These are phyloP conservation scores for Ceratina australensis DNA, from an alignment of 1,140 invertebrate species.

Conservation along the genomic window DNA sequence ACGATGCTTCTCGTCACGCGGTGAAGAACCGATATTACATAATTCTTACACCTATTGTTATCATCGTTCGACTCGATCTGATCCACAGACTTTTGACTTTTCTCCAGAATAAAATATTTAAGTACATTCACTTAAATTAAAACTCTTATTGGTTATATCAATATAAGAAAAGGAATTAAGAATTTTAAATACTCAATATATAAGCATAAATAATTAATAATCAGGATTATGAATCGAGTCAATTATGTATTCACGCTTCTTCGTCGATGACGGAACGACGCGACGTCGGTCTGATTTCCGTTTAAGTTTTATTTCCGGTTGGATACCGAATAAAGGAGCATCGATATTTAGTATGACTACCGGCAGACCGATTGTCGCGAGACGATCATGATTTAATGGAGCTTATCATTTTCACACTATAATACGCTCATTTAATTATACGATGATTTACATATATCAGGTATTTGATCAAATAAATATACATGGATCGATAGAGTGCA, in stretches of 20 bases:
- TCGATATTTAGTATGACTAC: constrained; percentile 24
- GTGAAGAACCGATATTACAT: background rate
- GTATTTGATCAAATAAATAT: no score
- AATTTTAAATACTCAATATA: no score
- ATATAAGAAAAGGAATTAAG: no score
- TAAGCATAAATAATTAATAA: no score
- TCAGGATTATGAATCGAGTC: no score
- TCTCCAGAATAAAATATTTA: background rate
- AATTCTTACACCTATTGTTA: background rate
- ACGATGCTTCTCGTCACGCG: background rate
- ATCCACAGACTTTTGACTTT: no score
- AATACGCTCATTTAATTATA: no score
- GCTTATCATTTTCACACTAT: no score
- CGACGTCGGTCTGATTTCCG: constrained; percentile 30
- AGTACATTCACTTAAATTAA: no score
- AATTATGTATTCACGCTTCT: constrained; percentile 29
- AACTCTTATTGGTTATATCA: no score
- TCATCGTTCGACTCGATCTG: background rate
- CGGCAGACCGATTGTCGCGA: constrained; percentile 8
- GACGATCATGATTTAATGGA: background rate
- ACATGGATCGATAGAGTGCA: no score
- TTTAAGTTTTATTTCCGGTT: constrained; percentile 52
- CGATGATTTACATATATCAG: no score
- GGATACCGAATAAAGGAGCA: background rate
- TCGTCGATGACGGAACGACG: constrained; percentile 25